Evolutionary conservation across 2,888 invertebrate species (phyloP).

Genomic region (Drosophila planitibia): DNA sequence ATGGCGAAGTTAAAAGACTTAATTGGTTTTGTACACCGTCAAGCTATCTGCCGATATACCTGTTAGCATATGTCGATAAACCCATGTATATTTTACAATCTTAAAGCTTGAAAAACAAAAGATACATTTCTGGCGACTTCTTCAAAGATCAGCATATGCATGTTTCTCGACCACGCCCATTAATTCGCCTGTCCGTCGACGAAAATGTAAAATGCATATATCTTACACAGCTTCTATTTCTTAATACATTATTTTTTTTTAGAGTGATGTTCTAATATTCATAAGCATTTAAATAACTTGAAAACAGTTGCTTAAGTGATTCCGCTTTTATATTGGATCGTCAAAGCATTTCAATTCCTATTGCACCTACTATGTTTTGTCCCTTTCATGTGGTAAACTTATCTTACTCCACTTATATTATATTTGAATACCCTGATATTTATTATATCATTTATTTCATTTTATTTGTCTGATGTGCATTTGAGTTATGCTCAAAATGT

Average conservation of each 20-base stretch:
- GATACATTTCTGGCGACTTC: not conserved
- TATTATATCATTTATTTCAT: not conserved
- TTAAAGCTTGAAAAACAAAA: fast-evolving
- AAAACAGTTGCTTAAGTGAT: not conserved
- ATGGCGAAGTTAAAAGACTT: not conserved
- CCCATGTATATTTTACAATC: not conserved
- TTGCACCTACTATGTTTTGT: not conserved
- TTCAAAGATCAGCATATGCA: not conserved
- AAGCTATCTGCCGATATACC: not conserved
- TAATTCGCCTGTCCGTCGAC: not conserved
- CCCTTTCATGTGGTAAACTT: too few species aligned
- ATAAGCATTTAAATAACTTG: not conserved
- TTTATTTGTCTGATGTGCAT: not conserved
- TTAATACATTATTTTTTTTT: not conserved
- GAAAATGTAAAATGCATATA: not conserved
- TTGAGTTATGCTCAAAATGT: not conserved
- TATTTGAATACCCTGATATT: not conserved
- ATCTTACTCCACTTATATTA: not conserved
- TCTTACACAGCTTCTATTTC: not conserved
- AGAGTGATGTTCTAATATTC: not conserved
- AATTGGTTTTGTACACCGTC: not conserved
- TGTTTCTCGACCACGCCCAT: not conserved
- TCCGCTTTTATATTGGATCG: not conserved
- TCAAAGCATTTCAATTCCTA: not conserved
- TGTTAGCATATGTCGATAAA: not conserved